Evolutionary conservation across 2,113 vertebrate genomes (phyloP).

Genomic region (Dasyornis broadbenti): DNA sequence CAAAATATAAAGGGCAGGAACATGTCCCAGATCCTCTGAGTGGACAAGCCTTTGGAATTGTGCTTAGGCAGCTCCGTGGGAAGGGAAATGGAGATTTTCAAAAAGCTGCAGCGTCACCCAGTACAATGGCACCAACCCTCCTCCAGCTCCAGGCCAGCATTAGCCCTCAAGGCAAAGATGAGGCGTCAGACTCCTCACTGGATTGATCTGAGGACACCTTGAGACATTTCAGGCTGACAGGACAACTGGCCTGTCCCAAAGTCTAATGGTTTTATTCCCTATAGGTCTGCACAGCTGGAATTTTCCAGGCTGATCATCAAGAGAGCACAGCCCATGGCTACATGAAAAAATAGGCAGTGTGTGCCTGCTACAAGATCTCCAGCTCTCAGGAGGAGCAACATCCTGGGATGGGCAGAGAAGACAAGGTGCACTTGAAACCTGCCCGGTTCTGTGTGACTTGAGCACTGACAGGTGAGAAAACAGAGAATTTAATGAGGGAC

Average conservation of each 20-base stretch:
- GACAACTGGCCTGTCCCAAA: not conserved
- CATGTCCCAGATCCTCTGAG: not conserved
- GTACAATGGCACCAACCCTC: fast-evolving
- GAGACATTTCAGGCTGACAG: not conserved
- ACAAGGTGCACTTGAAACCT: not conserved
- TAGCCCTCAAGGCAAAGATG: not conserved
- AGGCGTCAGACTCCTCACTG: not conserved
- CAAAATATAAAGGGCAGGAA: not conserved
- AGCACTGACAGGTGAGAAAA: not conserved
- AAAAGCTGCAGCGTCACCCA: not conserved
- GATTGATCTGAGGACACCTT: not conserved
- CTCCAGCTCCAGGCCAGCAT: not conserved
- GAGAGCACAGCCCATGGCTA: not conserved
- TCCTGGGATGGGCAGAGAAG: not conserved
- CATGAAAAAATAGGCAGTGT: not conserved
- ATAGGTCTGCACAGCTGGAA: not conserved
- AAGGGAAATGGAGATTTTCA: not conserved
- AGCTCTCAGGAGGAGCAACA: not conserved
- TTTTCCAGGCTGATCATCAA: not conserved
- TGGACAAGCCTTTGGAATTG: not conserved
- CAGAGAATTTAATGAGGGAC: fast-evolving
- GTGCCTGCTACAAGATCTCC: not conserved
- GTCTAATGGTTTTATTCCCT: not conserved
- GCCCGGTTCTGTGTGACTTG: not conserved
- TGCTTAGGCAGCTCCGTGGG: not conserved